Base-by-base conservation (phyloP, 1,140 invertebrate genomes). In the Ganaspis sp. region DNA sequence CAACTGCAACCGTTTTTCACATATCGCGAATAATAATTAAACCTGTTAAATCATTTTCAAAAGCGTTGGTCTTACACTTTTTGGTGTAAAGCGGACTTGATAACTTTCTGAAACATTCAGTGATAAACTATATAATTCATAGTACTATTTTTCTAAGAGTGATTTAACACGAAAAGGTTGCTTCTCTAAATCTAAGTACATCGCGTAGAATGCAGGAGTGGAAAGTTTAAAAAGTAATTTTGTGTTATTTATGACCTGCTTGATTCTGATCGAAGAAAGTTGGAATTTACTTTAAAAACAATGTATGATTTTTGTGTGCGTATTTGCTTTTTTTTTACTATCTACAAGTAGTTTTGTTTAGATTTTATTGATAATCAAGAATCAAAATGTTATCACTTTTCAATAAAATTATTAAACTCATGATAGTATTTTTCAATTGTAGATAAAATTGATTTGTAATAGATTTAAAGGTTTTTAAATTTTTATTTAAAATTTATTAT, bases 1-100 rank as follows among this genome's bases (percentile, higher is more conserved):
- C 88, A 90, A 21, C 70, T 91, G 58, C 83, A 90, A 19, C 71
- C 70, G 5, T 91, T 89, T 71, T 82, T 90, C 9, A 80, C 83
- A 77, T 91, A 86, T 58, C 87, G 79, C 74, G 90, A 91, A 84
- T 91, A 85, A 83, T 17, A 12, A 37, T 42, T 64, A 11, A 1
- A 29, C 1, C n/a, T 15, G 12, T 12, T 12, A 29, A 15, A 4
- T 12, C 4, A 15, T n/a, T 12, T 64, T 64, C 29, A 26, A 64
- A 64, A 15, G 29, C 29, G 29, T 34, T 34, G 6, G 29, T 34
- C 29, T 34, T 2, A 34, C 2, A 34, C 29, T 34, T 34, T 34
- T n/a, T n/a, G n/a, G 21, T 58, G 54, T 58, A 23, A 17, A 1
- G 12, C 40, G n/a, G 11, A 26, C 23, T 26, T 58, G 11, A 64